Conservation (phyloP, 2,113 vertebrate species). For the Marcusenius ussheri region DNA sequence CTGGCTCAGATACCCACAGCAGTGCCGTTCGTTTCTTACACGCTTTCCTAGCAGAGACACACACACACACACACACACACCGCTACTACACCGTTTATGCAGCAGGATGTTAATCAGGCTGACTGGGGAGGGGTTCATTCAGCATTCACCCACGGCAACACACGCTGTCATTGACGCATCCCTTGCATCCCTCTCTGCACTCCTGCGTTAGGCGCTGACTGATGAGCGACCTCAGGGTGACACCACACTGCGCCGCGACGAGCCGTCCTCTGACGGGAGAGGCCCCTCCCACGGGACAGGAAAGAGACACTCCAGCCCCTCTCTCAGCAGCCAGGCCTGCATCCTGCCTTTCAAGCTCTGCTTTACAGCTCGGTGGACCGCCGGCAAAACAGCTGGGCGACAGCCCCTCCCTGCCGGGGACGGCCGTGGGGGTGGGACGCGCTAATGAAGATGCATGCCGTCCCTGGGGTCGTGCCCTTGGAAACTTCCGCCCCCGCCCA, state of each 20-base stretch:
- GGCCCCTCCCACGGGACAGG: not conserved
- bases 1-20: not conserved
- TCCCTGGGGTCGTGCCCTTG: not conserved
- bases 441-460: not conserved
- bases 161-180: not conserved
- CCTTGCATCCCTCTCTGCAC: not conserved
- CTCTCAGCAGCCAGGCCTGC: slow-evolving; percentile 22
- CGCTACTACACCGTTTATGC: not conserved
- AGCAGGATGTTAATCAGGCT: not conserved
- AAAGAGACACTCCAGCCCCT: not conserved
- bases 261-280: not conserved
- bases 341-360: slow-evolving; percentile 30
- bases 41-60: not conserved
- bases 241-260: not conserved
- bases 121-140: not conserved
- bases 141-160: not conserved
- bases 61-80: not conserved
- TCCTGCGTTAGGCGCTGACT: not conserved
- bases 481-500: not conserved
- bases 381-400: slow-evolving; percentile 22
- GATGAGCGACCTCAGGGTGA: not conserved
- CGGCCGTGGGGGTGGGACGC: not conserved
- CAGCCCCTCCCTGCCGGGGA: not conserved
- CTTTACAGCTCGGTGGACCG: slow-evolving; percentile 22
- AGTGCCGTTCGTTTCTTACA: not conserved